phyloP scores from a whole-genome alignment of 2,888 invertebrate species.

The Erebia epiphron region DNA sequence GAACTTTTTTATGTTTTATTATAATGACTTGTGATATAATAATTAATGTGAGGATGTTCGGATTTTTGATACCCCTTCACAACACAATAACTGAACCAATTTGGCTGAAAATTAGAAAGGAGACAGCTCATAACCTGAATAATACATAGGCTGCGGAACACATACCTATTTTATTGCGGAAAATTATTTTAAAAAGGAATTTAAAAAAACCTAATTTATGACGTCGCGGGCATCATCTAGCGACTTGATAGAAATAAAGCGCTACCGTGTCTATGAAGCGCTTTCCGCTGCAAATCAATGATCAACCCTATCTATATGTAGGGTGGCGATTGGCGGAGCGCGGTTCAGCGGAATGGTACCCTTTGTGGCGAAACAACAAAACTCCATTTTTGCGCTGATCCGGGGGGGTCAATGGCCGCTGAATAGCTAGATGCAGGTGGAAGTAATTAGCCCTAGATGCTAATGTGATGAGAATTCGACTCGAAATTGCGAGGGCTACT shows the following conservation, averaged over 20 bases:
- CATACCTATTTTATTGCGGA: too few species aligned
- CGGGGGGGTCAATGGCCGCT: conserved; percentile 67
- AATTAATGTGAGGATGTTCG: too few species aligned
- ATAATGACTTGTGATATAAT: too few species aligned
- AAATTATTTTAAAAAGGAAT: too few species aligned
- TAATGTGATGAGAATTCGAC: conserved; percentile 23
- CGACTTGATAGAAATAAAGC: conserved; percentile 29
- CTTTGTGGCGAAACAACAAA: conserved; percentile 67
- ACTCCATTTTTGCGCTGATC: conserved; percentile 74
- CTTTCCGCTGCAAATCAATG: conserved; percentile 56
- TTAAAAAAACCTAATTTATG: too few species aligned
- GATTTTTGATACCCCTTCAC: too few species aligned
- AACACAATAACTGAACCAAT: too few species aligned
- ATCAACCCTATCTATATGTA: conserved; percentile 72
- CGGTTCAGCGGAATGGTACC: conserved; percentile 67
- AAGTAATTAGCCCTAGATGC: conserved; percentile 35
- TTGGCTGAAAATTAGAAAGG: too few species aligned
- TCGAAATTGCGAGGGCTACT: conserved; percentile 8
- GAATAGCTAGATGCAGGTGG: conserved; percentile 41
- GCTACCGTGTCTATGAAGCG: conserved; percentile 65
- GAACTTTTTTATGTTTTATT: too few species aligned
- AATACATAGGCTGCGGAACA: too few species aligned
- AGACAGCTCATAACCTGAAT: too few species aligned
- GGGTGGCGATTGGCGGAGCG: conserved; percentile 63
- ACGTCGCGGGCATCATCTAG: too few species aligned